Percentiles rank a stretch among this genome's conserved stretches.
phyloP scores from a whole-genome alignment of 2,113 vertebrate species.

The Cebus imitator region DNA sequence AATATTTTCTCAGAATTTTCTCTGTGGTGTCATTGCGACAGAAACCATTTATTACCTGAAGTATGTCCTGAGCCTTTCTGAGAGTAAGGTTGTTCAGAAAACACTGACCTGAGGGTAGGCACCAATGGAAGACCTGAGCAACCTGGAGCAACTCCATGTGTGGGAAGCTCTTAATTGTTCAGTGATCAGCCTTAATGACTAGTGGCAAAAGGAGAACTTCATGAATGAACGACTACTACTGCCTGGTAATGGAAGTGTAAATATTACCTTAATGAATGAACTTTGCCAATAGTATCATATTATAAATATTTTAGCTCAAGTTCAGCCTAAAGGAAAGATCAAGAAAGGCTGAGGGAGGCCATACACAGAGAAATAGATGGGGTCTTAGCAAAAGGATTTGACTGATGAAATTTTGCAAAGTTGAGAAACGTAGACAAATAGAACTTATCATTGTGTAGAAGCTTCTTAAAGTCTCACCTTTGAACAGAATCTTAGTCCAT shows the following conservation, averaged over 20 bases:
- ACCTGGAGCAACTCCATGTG: rapidly evolving
- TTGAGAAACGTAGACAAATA: not conserved
- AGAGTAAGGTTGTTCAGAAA: not conserved
- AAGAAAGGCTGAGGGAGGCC: not conserved
- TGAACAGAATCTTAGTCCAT: not conserved
- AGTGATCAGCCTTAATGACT: not conserved
- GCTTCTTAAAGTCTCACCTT: not conserved
- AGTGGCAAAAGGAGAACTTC: not conserved
- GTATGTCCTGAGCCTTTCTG: not conserved
- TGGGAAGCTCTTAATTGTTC: not conserved
- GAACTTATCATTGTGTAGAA: not conserved
- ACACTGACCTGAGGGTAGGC: not conserved
- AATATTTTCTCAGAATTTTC: not conserved
- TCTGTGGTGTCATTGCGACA: not conserved
- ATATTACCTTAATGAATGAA: slow-evolving; percentile 6
- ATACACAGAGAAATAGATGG: not conserved
- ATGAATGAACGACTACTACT: not conserved
- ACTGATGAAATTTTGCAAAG: not conserved
- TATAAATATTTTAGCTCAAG: slow-evolving; percentile 47
- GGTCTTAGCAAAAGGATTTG: not conserved
- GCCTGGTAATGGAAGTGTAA: not conserved
- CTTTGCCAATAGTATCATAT: slow-evolving; percentile 21
- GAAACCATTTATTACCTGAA: not conserved
- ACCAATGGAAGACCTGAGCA: not conserved
- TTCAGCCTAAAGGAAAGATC: not conserved